These are phyloP conservation scores for Phorcus lineatus DNA, from an alignment of 2,888 invertebrate genomes.

Conservation along the genomic window DNA sequence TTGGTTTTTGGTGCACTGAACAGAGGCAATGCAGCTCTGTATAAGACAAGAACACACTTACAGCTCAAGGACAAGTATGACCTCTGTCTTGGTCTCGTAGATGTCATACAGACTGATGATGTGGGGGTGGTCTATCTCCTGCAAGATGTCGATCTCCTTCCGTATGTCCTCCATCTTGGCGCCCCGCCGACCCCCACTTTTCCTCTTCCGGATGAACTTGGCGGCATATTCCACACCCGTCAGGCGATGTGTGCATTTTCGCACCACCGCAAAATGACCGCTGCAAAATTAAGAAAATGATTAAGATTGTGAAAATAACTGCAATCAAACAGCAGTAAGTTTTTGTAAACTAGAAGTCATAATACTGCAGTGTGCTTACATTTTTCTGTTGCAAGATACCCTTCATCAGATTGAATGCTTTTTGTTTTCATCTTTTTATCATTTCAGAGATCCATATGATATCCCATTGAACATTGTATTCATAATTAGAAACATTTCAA, in stretches of 20 bases:
- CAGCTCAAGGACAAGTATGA: slow-evolving; percentile 81
- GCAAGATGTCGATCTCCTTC: slow-evolving; percentile 79
- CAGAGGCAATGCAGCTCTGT: no score
- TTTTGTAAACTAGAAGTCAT: no score
- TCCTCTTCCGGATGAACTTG: slow-evolving; percentile 81
- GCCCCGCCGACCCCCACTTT: slow-evolving; percentile 78
- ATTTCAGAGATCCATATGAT: no score
- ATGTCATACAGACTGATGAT: slow-evolving; percentile 81
- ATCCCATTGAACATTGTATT: no score
- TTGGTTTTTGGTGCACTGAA: no score
- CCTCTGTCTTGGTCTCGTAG: slow-evolving; percentile 80
- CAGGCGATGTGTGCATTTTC: slow-evolving; percentile 78
- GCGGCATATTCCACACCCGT: slow-evolving; percentile 80
- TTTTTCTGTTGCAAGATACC: no score
- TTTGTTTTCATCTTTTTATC: no score
- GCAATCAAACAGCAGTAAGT: no score
- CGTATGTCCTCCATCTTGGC: slow-evolving; percentile 80
- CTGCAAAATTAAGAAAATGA: slow-evolving; percentile 71
- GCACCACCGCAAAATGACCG: slow-evolving; percentile 82
- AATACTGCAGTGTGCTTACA: no score
- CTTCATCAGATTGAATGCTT: no score
- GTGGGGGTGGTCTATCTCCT: slow-evolving; percentile 80
- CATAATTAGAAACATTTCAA: no score
- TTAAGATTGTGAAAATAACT: neutral
- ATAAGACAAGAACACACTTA: slow-evolving; percentile 67